These are phyloP conservation scores for Chymomyza caudatula DNA, from an alignment of 2,888 invertebrate genomes.

Conservation along the genomic window DNA sequence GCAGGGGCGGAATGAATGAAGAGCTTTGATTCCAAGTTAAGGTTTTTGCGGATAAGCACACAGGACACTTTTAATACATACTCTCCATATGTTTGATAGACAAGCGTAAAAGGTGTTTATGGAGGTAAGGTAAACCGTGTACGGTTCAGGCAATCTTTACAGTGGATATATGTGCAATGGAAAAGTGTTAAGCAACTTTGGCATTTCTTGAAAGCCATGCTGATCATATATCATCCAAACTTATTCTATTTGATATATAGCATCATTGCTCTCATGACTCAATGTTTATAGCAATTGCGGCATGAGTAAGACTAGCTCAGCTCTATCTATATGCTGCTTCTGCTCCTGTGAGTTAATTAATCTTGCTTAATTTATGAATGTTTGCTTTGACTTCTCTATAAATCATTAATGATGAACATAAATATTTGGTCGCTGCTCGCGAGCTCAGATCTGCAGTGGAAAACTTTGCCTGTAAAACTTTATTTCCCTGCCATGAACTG, in stretches of 20 bases:
- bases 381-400: slow-evolving; percentile 48
- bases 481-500: slow-evolving; percentile 17
- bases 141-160: no score
- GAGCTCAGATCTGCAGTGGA: slow-evolving; percentile 37
- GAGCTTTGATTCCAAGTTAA: not conserved
- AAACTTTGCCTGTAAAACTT: slow-evolving; percentile 36
- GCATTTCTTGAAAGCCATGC: no score
- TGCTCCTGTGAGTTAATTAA: slow-evolving; percentile 46
- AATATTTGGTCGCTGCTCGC: slow-evolving; percentile 48
- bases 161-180: no score
- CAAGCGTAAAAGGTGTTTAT: not conserved
- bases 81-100: not conserved
- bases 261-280: not conserved
- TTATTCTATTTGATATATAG: not conserved
- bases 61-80: not conserved
- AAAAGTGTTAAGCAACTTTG: no score
- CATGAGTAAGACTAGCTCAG: not conserved
- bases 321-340: not conserved
- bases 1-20: not conserved
- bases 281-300: not conserved
- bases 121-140: not conserved
- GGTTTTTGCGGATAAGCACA: not conserved
- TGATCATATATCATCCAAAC: no score
- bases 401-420: slow-evolving; percentile 62
- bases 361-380: slow-evolving; percentile 60